Conservation (phyloP, 2,888 invertebrate genomes). For the Lithophane socia region DNA sequence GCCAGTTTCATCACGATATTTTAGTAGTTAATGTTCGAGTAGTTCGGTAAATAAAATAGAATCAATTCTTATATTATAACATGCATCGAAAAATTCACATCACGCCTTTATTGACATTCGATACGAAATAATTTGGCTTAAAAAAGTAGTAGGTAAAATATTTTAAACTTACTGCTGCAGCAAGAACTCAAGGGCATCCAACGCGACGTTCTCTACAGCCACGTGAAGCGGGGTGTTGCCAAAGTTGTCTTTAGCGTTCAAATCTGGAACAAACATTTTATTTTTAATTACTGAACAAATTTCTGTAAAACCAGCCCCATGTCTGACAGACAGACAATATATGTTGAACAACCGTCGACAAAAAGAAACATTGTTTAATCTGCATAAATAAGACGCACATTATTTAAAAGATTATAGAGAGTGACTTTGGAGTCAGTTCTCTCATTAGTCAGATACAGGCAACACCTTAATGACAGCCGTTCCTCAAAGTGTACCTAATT, state of each 20-base stretch:
- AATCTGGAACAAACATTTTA: slow-evolving; percentile 89
- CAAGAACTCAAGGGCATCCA: slow-evolving; percentile 93
- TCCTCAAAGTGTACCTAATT: not conserved
- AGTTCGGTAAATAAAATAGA: not conserved
- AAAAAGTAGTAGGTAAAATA: not conserved
- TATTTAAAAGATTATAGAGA: not conserved
- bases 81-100: not conserved
- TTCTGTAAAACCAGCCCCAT: not conserved
- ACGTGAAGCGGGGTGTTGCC: slow-evolving; percentile 96
- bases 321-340: not conserved
- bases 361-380: not conserved
- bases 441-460: slow-evolving; percentile 10
- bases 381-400: not conserved
- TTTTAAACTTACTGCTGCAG: slow-evolving; percentile 92
- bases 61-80: not conserved
- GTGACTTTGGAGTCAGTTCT: not conserved
- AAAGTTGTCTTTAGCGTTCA: slow-evolving; percentile 92
- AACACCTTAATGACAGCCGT: not conserved
- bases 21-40: no score
- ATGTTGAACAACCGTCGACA: not conserved
- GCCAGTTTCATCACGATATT: no score
- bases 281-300: not conserved
- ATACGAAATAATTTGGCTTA: not conserved
- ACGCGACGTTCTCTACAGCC: slow-evolving; percentile 93
- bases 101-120: not conserved